Evolutionary conservation across 2,113 vertebrate genomes (phyloP).

Genomic region (Gobius niger): DNA sequence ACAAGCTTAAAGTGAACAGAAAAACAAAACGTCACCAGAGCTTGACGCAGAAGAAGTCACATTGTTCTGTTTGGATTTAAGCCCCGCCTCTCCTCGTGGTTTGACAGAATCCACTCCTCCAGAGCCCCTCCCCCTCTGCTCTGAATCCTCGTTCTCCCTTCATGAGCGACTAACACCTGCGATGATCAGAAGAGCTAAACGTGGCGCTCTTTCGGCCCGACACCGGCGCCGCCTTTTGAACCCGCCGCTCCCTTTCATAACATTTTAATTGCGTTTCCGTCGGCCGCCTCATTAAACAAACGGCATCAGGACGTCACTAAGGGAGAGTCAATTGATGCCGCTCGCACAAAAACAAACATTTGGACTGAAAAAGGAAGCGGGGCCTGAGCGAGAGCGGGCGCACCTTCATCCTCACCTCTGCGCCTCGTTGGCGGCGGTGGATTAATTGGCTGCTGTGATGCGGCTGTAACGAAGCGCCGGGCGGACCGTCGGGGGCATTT

Average conservation of each 20-base stretch:
- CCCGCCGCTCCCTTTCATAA: neutral
- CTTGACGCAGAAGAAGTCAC: too few species aligned
- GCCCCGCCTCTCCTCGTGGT: too few species aligned
- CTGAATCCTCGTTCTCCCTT: too few species aligned
- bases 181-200: too few species aligned
- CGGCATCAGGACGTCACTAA: neutral
- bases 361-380: neutral
- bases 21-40: too few species aligned
- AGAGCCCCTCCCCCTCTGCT: too few species aligned
- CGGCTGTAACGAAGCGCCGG: constrained; percentile 76
- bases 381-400: neutral
- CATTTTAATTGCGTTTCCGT: neutral
- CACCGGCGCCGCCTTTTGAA: neutral
- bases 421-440: neutral
- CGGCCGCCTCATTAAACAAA: constrained; percentile 1
- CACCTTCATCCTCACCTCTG: neutral
- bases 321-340: neutral
- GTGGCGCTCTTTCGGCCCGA: too few species aligned
- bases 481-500: constrained; percentile 72
- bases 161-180: too few species aligned
- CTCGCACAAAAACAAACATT: neutral
- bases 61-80: too few species aligned
- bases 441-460: constrained; percentile 74
- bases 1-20: too few species aligned
- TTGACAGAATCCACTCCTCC: too few species aligned